phyloP scores from a whole-genome alignment of 64 coral and sea anemone genomes.

The Actinia tenebrosa region DNA sequence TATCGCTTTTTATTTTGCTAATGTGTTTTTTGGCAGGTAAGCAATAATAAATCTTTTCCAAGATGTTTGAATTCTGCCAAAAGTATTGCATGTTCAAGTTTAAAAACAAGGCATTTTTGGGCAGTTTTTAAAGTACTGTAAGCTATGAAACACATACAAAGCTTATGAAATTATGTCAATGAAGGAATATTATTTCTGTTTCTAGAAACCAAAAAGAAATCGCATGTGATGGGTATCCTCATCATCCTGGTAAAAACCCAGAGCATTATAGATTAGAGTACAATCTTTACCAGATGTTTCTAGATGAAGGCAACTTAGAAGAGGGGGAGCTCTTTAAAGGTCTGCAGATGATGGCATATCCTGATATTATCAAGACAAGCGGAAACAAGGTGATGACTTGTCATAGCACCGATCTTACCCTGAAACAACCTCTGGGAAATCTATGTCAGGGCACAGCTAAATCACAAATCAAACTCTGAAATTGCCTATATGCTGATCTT shows the following conservation, averaged over 20 bases:
- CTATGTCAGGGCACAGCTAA: no score
- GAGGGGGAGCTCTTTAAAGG: slow-evolving; percentile 59
- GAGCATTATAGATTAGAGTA: slow-evolving; percentile 78
- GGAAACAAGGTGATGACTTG: slow-evolving; percentile 55
- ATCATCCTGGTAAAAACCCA: slow-evolving; percentile 29
- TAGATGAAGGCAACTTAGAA: slow-evolving; percentile 69
- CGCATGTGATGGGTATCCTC: slow-evolving; percentile 29
- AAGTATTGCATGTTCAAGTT: no score
- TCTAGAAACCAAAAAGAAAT: not conserved
- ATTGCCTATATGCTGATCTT: no score
- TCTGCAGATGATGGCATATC: slow-evolving; percentile 78
- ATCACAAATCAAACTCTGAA: no score
- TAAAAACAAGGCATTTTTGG: no score
- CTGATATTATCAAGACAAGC: slow-evolving; percentile 67
- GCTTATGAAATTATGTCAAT: no score
- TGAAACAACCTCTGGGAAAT: no score
- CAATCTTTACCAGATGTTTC: slow-evolving; percentile 78
- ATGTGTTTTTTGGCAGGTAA: slow-evolving; percentile 77
- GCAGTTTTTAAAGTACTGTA: no score
- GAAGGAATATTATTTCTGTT: no score
- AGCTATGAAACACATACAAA: no score
- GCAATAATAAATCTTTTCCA: not conserved
- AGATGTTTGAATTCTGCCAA: no score
- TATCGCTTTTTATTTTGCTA: slow-evolving; percentile 78
- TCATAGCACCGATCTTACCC: not conserved